Base-by-base conservation (phyloP, 2,888 invertebrate genomes). In the Stenchaetothrips biformis region DNA sequence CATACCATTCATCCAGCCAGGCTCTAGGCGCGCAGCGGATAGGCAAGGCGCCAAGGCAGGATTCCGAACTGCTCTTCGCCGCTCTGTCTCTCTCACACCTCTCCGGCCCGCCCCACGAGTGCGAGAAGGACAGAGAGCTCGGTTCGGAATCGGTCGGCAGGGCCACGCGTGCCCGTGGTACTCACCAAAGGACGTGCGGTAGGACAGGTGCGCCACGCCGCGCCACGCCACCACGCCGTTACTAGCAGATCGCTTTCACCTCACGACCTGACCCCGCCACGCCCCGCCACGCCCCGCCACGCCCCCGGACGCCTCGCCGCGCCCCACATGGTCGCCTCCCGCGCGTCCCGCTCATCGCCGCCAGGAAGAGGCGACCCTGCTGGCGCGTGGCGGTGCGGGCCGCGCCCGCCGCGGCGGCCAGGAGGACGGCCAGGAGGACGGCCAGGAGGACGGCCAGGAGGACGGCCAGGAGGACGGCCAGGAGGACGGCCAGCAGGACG, bases 161-260 rank as follows among this genome's bases (percentile, higher is more conserved):
- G 37, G 37, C 37, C 37, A 4, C 37, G 37, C 37, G 37, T 37
- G 37, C 37, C 37, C 37, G 37, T 2, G 37, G 37, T 37, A 37
- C 37, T 37, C 37, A 37, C 37, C 37, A 37, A 37, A 37, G 37
- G 37, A 37, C 37, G 37, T 37, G 25, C 21, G 67, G 67, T 11
- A 74, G 67, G 67, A 13, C 59, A 74, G 67, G 67, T 7, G 21
- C 11, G 67, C 67, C 25, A 74, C 53, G 53, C 9, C 53, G 53
- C 53, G 53, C 13, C 37, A 37, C 53, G 53, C 13, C 37, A 37
- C 53, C 13, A 53, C 67, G 67, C 67, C 67, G 67, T 74, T 74
- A 74, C 67, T 74, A 74, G 67, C 67, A 74, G 67, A 74, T 74
- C 67, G 67, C 67, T 74, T 74, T 74, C 67, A 74, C 67, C 67